These are phyloP conservation scores for Raja brachyura DNA, from an alignment of 2,113 vertebrate species.

Conservation along the genomic window DNA sequence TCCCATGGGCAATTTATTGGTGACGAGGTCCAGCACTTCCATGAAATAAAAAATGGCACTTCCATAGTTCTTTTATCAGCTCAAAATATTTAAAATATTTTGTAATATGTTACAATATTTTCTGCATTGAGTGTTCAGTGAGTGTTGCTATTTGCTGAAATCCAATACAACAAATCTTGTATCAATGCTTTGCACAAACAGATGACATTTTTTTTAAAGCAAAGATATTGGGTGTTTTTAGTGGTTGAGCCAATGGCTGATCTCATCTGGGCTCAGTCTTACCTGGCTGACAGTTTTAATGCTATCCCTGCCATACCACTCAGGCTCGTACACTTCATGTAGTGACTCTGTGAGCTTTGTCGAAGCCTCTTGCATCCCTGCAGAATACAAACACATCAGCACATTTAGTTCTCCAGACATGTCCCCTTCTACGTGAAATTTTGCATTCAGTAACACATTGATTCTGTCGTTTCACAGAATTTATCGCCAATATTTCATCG, in stretches of 20 bases:
- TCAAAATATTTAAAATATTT: not conserved
- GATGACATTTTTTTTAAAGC: not conserved
- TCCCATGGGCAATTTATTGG: no score
- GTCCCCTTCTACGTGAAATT: no score
- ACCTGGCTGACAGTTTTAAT: constrained; percentile 91
- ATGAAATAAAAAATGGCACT: not conserved
- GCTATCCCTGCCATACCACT: constrained; percentile 92
- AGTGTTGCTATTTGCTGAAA: not conserved
- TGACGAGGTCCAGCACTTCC: no score
- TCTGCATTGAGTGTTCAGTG: not conserved
- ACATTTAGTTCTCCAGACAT: not conserved
- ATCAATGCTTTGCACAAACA: not conserved
- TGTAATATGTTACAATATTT: not conserved
- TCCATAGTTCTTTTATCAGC: not conserved
- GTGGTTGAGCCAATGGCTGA: not conserved
- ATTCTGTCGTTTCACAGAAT: not conserved
- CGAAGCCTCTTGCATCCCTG: constrained; percentile 97
- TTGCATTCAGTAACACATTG: not conserved
- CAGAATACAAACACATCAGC: not conserved
- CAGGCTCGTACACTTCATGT: constrained; percentile 94
- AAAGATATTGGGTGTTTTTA: not conserved
- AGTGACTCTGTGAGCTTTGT: constrained; percentile 92
- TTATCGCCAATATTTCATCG: not conserved
- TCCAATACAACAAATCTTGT: not conserved
- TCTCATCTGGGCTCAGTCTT: constrained; percentile 40